Conservation (phyloP, 2,888 invertebrate genomes). For the Drosophila pegasa region DNA sequence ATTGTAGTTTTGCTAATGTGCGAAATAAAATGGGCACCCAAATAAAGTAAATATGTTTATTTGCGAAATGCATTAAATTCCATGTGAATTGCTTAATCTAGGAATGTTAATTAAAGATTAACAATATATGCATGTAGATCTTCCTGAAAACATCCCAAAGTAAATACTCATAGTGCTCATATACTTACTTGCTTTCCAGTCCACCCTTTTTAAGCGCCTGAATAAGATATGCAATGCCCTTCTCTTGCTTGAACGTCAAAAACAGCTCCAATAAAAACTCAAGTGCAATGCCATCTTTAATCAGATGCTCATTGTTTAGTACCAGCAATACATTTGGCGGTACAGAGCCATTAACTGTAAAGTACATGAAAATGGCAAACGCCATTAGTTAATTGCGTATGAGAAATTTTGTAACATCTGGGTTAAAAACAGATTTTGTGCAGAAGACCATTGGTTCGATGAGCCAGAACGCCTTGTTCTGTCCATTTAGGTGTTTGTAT, state of each 20-base stretch:
- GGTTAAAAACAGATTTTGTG: no score
- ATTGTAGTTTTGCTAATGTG: constrained; percentile 44
- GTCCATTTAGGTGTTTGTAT: no score
- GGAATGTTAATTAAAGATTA: constrained; percentile 83
- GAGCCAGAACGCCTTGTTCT: no score
- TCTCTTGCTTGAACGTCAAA: constrained; percentile 95
- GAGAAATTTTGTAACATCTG: neutral
- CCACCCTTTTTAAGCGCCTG: constrained; percentile 95
- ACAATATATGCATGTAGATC: constrained; percentile 60
- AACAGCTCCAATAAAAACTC: constrained; percentile 97
- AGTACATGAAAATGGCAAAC: neutral
- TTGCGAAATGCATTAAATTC: constrained; percentile 76
- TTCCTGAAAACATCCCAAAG: constrained; percentile 74
- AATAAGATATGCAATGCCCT: constrained; percentile 93
- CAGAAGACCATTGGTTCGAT: no score
- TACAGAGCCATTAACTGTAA: constrained; percentile 92
- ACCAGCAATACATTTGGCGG: constrained; percentile 95
- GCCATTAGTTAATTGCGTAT: neutral
- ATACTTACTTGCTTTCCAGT: constrained; percentile 88
- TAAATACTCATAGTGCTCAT: neutral
- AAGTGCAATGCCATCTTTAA: constrained; percentile 96
- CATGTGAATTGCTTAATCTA: constrained; percentile 64
- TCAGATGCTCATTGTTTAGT: constrained; percentile 95
- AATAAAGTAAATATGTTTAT: constrained; percentile 66
- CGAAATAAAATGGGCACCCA: constrained; percentile 77